Percentiles rank a stretch among this genome's conserved stretches.
These are phyloP conservation scores for Hexactinellida sp. DNA, from an alignment of 37 sponge, comb jelly and placozoan genomes.

Conservation along the genomic window DNA sequence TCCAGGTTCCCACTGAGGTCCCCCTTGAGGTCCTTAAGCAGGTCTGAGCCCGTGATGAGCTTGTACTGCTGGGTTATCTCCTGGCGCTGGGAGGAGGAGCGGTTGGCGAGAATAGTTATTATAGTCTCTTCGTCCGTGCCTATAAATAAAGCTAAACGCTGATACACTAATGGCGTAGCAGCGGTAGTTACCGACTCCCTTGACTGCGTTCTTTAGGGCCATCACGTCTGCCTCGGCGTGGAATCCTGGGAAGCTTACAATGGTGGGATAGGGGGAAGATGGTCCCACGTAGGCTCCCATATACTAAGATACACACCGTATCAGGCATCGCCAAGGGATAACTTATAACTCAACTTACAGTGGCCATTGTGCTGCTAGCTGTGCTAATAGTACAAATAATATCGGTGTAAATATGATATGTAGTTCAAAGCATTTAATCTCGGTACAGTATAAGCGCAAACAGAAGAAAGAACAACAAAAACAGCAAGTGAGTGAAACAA, in stretches of 20 bases:
- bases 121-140: conserved; percentile 90
- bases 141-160: too few relatives aligned
- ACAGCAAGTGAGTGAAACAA: too few relatives aligned
- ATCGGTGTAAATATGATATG: too few relatives aligned
- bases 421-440: too few relatives aligned
- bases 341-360: too few relatives aligned
- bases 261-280: background rate
- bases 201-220: conserved; percentile 1
- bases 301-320: too few relatives aligned
- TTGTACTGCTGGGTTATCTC: conserved; percentile 62
- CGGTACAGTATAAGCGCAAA: too few relatives aligned
- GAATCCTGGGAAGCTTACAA: conserved; percentile 1
- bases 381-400: too few relatives aligned
- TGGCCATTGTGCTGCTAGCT: too few relatives aligned
- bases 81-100: conserved; percentile 68
- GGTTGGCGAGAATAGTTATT: conserved; percentile 51
- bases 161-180: background rate
- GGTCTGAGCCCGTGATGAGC: conserved; percentile 77
- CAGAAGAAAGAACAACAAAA: too few relatives aligned
- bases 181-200: background rate
- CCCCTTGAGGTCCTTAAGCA: conserved; percentile 72
- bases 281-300: background rate
- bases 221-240: conserved; percentile 1
- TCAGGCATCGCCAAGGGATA: too few relatives aligned
- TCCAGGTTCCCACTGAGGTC: conserved; percentile 84